A percentile compares a stretch with the other conserved stretches of the same genome.
Conservation (phyloP, 2,797 vertebrate genomes). For the Microhierax caerulescens region DNA sequence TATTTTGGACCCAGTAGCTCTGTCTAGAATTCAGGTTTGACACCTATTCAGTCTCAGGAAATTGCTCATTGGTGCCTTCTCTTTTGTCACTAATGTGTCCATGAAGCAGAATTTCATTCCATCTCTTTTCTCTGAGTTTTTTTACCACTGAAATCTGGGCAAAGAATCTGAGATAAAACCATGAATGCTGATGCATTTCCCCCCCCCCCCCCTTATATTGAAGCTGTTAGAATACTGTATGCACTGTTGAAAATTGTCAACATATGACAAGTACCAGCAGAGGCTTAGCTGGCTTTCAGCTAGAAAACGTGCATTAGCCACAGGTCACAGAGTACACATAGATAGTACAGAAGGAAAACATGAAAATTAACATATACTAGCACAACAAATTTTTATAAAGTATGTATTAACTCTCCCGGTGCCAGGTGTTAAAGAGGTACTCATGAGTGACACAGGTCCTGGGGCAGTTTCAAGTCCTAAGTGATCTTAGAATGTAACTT, state of each 20-base stretch:
- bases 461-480: not conserved
- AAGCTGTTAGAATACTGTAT: not conserved
- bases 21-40: constrained; percentile 37
- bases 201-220: not conserved
- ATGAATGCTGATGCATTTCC: not conserved
- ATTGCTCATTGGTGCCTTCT: constrained; percentile 22
- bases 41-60: constrained; percentile 31
- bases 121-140: not conserved
- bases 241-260: constrained; percentile 26
- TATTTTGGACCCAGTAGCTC: not conserved
- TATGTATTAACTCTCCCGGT: not conserved
- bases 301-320: constrained; percentile 46
- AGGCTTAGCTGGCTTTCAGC: constrained; percentile 18
- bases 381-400: not conserved
- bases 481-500: not conserved
- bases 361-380: constrained; percentile 4
- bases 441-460: not conserved
- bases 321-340: constrained; percentile 44
- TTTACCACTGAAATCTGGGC: not conserved
- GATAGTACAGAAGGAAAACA: constrained; percentile 12
- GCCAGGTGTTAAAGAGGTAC: not conserved
- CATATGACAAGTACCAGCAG: not conserved
- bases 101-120: not conserved
- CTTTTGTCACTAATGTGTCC: constrained; percentile 27
- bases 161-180: constrained; percentile 1